Base-by-base conservation (phyloP, 1,140 invertebrate genomes). In the Drosophila auraria region DNA sequence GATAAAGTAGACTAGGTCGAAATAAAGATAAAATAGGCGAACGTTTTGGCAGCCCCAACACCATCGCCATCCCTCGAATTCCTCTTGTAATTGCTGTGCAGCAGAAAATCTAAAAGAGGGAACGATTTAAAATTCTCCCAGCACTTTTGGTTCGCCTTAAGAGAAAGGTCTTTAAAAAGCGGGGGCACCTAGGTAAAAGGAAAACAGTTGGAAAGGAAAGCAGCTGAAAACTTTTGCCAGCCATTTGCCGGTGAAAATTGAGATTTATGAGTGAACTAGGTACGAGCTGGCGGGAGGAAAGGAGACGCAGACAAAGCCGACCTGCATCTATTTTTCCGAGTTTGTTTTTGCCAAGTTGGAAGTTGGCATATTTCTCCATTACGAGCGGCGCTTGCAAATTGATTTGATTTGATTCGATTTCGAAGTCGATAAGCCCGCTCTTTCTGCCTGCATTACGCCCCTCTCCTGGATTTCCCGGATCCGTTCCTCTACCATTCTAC, bases 361-460 rank as follows among this genome's bases (percentile, higher is more conserved):
- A 78, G 83, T 83, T 87, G 77, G 83, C 80, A 87, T 87, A 87
- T 87, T 87, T 87, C 83, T 87, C 84, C 80, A 87, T 87, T 87
- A 87, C 83, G 83, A 72, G 45, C 69, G 69, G 61, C 82, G 72
- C 80, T 80, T 70, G 83, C 83, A 87, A 87, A 87, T 87, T 87
- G 83, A 87, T 87, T 87, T 87, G 83, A 87, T 87, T 87, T 87
- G 83, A 87, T 87, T 87, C 84, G 84, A 87, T 87, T 87, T 83
- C 72, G 80, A 83, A 74, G 86, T 83, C 83, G 83, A 87, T 87
- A 87, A 87, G 83, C 72, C 58, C 74, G 62, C 56, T 49, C 74
- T 59, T 54, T 53, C 63, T 66, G 53, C 40, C 44, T 77, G 38
- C 54, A 27, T 49, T 65, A 40, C 54, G 3, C 15, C 44, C 51